These are phyloP conservation scores for Argopecten irradians DNA, from an alignment of 1,140 invertebrate genomes.

Conservation along the genomic window DNA sequence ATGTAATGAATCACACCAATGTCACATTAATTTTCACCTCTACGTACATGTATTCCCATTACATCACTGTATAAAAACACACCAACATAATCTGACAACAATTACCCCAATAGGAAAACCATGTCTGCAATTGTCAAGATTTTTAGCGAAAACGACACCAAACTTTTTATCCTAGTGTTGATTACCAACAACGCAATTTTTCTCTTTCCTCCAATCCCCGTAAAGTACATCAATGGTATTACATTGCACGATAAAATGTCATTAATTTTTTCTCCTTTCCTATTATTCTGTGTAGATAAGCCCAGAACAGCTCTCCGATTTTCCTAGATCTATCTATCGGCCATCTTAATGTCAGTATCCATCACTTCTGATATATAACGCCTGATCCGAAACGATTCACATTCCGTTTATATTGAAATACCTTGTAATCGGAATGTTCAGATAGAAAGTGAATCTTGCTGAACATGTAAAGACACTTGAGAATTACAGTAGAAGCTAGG, in stretches of 20 bases:
- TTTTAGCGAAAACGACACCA: not conserved
- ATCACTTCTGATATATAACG: not conserved
- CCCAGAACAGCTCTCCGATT: not conserved
- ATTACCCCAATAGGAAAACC: not conserved
- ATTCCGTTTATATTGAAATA: not conserved
- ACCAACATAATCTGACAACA: not conserved
- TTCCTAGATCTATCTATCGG: not conserved
- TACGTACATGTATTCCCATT: not conserved
- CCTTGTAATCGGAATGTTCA: not conserved
- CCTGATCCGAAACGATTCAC: not conserved
- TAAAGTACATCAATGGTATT: slow-evolving; percentile 1
- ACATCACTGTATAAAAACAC: not conserved
- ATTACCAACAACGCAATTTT: not conserved
- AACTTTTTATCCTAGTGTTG: not conserved
- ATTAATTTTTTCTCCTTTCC: not conserved
- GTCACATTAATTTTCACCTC: not conserved
- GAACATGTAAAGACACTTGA: not conserved
- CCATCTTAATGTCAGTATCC: not conserved
- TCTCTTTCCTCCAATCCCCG: not conserved
- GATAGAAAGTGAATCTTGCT: not conserved
- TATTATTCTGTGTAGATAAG: not conserved
- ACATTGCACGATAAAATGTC: slow-evolving; percentile 11
- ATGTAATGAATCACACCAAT: not conserved
- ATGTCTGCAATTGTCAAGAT: not conserved
- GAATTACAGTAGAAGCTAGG: not conserved